Evolutionary conservation across 2,888 invertebrate species (phyloP).

Genomic region (Schrankia costaestrigalis): DNA sequence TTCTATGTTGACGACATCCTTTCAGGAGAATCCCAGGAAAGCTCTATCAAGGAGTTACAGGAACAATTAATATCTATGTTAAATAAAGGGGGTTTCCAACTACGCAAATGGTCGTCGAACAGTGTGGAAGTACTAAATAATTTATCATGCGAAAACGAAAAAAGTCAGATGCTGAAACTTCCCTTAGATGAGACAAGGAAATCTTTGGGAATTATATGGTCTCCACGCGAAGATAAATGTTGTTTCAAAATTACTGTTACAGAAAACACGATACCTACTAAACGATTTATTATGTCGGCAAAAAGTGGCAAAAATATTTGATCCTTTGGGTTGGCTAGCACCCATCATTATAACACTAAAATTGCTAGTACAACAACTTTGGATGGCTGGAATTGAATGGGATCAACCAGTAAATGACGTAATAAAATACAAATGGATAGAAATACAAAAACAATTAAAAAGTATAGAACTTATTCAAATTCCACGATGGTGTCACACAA

Average conservation of each 20-base stretch:
- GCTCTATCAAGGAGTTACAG: too few relatives aligned
- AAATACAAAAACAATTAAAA: constrained; percentile 3
- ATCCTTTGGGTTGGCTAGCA: constrained; percentile 1
- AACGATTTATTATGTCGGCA: too few relatives aligned
- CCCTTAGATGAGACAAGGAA: constrained; percentile 6
- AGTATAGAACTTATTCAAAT: constrained; percentile 1
- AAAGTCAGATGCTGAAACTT: constrained; percentile 3
- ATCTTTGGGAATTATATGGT: constrained; percentile 5
- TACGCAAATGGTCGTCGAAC: constrained; percentile 9
- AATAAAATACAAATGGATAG: neutral
- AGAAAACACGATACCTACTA: too few relatives aligned
- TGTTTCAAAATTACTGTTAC: too few relatives aligned
- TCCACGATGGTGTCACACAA: constrained; percentile 2
- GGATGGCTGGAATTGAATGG: constrained; percentile 4
- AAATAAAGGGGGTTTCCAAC: constrained; percentile 1
- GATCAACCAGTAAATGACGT: neutral
- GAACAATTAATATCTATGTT: constrained; percentile 3
- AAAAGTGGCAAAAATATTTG: constrained; percentile 4
- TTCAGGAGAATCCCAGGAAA: too few relatives aligned
- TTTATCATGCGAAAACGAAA: neutral
- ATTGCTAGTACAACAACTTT: constrained; percentile 5
- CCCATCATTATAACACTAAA: constrained; percentile 4
- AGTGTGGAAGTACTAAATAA: neutral
- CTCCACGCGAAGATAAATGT: too few relatives aligned
- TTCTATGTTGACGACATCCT: too few relatives aligned